Conservation (phyloP, 2,113 vertebrate species). For the Ardeotis arabs region DNA sequence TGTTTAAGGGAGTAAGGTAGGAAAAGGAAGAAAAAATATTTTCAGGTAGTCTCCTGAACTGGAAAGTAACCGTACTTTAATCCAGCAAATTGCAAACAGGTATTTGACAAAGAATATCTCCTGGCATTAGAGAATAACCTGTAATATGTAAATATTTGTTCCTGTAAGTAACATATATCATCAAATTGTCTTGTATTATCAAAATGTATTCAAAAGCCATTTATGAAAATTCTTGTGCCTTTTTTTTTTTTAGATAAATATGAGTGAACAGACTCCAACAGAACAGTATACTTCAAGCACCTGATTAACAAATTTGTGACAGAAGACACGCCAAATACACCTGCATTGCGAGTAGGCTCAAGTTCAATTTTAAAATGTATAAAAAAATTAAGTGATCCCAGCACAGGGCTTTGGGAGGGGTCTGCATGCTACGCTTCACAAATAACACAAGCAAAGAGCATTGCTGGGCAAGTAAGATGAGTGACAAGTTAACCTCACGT, state of each 20-base stretch:
- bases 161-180: background rate
- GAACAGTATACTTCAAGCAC: background rate
- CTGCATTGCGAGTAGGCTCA: background rate
- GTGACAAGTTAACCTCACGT: background rate
- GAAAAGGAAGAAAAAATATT: background rate
- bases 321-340: background rate
- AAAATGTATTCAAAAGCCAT: background rate
- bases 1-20: background rate
- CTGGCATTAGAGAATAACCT: background rate
- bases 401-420: background rate
- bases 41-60: background rate
- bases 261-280: background rate
- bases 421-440: background rate
- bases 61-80: background rate
- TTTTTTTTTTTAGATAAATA: background rate
- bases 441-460: accelerated
- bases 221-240: background rate
- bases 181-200: background rate
- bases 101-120: background rate
- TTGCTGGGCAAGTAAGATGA: background rate
- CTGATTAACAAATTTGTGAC: background rate
- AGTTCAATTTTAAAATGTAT: background rate
- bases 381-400: background rate
- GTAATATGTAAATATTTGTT: background rate
- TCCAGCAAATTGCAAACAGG: background rate